A percentile compares a stretch with the other conserved stretches of the same genome.
These are phyloP conservation scores for Drosophila flavopinicola DNA, from an alignment of 2,888 invertebrate genomes.

Conservation along the genomic window DNA sequence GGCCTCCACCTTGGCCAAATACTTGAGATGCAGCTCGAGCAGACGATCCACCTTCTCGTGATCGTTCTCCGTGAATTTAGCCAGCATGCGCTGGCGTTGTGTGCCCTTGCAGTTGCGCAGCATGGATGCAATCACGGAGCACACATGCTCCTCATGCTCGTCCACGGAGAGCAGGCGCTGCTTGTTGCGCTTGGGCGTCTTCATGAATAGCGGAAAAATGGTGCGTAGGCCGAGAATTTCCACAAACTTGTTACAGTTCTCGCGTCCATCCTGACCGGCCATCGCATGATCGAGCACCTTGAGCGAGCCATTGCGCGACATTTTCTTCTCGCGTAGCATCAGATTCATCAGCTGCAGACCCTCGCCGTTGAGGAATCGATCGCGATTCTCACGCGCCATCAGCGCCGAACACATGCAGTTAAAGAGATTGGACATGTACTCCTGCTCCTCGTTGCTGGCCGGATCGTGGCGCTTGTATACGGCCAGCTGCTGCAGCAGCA, in stretches of 20 bases:
- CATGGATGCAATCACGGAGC: slow-evolving; percentile 96
- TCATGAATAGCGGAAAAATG: slow-evolving; percentile 99
- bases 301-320: slow-evolving; percentile 97
- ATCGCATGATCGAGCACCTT: slow-evolving; percentile 99
- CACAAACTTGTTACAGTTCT: slow-evolving; percentile 98
- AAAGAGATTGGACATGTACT: slow-evolving; percentile 99
- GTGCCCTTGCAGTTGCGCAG: slow-evolving; percentile 95
- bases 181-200: slow-evolving; percentile 95
- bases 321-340: slow-evolving; percentile 98
- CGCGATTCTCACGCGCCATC: slow-evolving; percentile 94
- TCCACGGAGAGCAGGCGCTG: slow-evolving; percentile 92
- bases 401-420: slow-evolving; percentile 97
- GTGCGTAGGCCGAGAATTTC: slow-evolving; percentile 98
- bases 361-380: slow-evolving; percentile 96
- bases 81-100: slow-evolving; percentile 94
- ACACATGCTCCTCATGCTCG: slow-evolving; percentile 97
- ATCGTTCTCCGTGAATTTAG: slow-evolving; percentile 99
- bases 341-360: slow-evolving; percentile 99
- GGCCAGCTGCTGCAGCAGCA: slow-evolving; percentile 96
- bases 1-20: slow-evolving; percentile 95
- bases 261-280: slow-evolving; percentile 95
- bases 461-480: slow-evolving; percentile 98
- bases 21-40: slow-evolving; percentile 98
- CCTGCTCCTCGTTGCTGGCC: slow-evolving; percentile 94
- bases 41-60: slow-evolving; percentile 98